These are phyloP conservation scores for Rhagonycha lutea DNA, from an alignment of 2,888 invertebrate species.

Conservation along the genomic window DNA sequence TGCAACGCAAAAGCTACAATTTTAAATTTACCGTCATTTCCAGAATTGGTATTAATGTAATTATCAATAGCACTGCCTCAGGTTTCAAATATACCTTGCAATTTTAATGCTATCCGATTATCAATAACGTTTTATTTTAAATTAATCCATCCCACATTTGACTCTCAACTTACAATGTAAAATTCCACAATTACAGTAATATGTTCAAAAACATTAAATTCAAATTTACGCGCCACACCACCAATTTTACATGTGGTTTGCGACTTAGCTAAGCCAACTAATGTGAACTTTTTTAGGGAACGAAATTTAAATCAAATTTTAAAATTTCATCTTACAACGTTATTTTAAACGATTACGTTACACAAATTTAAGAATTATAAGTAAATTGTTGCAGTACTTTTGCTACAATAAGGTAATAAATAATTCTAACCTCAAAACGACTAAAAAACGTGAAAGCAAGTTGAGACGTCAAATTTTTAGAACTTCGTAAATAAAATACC, in stretches of 20 bases:
- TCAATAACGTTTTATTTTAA: constrained; percentile 3
- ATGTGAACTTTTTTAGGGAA: background rate
- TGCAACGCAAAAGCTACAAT: constrained; percentile 48
- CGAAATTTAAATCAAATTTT: too few species aligned
- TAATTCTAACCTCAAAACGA: constrained; percentile 2
- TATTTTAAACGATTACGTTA: background rate
- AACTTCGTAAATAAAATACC: background rate
- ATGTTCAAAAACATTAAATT: background rate
- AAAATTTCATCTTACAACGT: background rate
- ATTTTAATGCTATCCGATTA: constrained; percentile 21
- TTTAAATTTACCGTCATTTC: constrained; percentile 54
- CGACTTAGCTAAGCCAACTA: background rate
- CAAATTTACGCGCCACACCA: background rate
- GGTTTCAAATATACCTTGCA: constrained; percentile 34
- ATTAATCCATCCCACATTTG: background rate
- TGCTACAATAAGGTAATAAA: background rate
- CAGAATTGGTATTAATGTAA: constrained; percentile 54
- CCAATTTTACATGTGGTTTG: background rate
- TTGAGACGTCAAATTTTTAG: background rate
- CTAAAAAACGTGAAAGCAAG: background rate
- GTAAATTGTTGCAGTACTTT: background rate
- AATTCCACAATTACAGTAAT: background rate
- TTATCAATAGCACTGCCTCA: constrained; percentile 49
- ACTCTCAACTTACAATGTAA: background rate
- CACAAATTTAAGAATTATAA: background rate